Conservation (phyloP, 2,797 vertebrate genomes). For the Delichon dasypus region DNA sequence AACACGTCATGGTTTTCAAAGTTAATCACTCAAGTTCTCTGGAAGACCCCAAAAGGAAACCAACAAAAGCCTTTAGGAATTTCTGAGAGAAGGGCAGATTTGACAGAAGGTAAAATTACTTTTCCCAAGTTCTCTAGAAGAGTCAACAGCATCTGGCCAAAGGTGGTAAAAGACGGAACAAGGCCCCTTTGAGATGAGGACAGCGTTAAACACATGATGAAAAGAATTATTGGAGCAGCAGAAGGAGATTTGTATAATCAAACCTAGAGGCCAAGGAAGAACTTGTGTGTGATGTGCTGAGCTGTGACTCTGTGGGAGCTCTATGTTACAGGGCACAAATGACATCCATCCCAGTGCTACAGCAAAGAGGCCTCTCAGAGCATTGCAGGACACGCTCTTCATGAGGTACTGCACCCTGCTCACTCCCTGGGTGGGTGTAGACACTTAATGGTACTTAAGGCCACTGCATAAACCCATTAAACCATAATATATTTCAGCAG, state of each 20-base stretch:
- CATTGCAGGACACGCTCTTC: accelerated
- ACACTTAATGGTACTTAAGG: background rate
- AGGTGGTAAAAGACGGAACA: background rate
- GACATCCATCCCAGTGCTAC: background rate
- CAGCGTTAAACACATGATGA: background rate
- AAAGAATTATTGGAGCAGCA: background rate
- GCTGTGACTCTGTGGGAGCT: background rate
- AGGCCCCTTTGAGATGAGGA: background rate
- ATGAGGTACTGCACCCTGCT: background rate
- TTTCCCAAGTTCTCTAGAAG: background rate
- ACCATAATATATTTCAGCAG: background rate
- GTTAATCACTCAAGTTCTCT: background rate
- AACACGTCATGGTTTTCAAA: background rate
- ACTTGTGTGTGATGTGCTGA: accelerated
- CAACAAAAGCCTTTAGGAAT: background rate
- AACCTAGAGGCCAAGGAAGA: background rate
- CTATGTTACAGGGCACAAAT: background rate
- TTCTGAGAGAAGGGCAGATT: background rate
- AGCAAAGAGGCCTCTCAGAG: background rate
- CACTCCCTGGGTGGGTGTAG: background rate
- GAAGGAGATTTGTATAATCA: background rate
- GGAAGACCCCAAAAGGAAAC: background rate
- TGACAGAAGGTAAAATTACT: background rate
- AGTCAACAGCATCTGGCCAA: background rate
- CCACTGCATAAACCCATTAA: background rate